A percentile compares a stretch with the other conserved stretches of the same genome.
These are phyloP conservation scores for Callimorpha dominula DNA, from an alignment of 2,888 invertebrate species.

Conservation along the genomic window DNA sequence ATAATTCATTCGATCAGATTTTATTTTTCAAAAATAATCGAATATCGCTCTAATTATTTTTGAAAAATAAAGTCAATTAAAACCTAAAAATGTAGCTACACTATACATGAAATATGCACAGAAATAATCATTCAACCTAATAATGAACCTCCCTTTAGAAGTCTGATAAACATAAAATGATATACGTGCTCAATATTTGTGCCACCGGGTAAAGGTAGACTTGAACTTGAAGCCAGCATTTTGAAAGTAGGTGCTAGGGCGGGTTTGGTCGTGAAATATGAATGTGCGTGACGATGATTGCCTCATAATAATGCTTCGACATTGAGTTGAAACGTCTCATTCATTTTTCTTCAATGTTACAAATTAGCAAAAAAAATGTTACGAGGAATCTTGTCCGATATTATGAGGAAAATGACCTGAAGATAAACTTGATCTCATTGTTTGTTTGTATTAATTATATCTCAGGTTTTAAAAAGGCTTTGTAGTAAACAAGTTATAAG, in stretches of 20 bases:
- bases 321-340: constrained; percentile 17
- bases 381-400: constrained; percentile 27
- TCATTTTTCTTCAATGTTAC: constrained; percentile 17
- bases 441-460: constrained; percentile 26
- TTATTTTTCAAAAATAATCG: too few relatives aligned
- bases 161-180: not conserved
- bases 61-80: too few relatives aligned
- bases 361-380: constrained; percentile 23
- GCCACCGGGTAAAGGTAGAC: not conserved
- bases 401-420: constrained; percentile 40
- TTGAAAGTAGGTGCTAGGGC: constrained; percentile 4
- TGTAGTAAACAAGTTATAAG: constrained; percentile 1
- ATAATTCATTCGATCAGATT: too few relatives aligned
- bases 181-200: not conserved
- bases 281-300: constrained; percentile 24
- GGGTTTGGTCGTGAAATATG: constrained; percentile 8
- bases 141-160: not conserved
- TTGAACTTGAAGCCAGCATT: constrained; percentile 9
- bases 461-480: constrained; percentile 1
- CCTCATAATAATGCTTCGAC: constrained; percentile 9
- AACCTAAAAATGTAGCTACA: too few relatives aligned
- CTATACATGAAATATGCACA: not conserved
- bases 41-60: too few relatives aligned
- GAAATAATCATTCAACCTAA: not conserved
- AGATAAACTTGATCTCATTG: constrained; percentile 41